A percentile compares a stretch with the other conserved stretches of the same genome.
These are phyloP conservation scores for Nerophis lumbriciformis DNA, from an alignment of 2,113 vertebrate genomes.

Conservation along the genomic window DNA sequence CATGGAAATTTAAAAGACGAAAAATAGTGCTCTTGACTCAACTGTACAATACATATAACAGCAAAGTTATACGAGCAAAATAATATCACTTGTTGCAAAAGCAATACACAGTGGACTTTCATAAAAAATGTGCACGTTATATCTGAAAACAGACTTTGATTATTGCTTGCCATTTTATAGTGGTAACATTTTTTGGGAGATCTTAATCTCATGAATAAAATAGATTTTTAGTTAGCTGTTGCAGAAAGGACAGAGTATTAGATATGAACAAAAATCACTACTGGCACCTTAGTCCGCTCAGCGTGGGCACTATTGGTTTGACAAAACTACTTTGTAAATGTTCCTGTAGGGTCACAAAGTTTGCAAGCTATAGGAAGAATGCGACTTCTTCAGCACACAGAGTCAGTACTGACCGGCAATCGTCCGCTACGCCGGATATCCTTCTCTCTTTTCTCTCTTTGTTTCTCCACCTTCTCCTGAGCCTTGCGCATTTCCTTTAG, in stretches of 20 bases:
- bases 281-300: slow-evolving; percentile 17
- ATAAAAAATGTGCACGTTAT: slow-evolving; percentile 42
- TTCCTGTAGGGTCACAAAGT: background rate
- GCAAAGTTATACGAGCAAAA: slow-evolving; percentile 48
- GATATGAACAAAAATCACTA: slow-evolving; percentile 20
- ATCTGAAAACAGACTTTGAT: slow-evolving; percentile 36
- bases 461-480: slow-evolving; percentile 87
- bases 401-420: slow-evolving; percentile 74
- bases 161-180: slow-evolving; percentile 46
- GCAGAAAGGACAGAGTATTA: background rate
- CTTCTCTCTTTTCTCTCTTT: slow-evolving; percentile 80
- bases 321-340: background rate
- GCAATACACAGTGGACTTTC: slow-evolving; percentile 49
- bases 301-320: slow-evolving; percentile 7
- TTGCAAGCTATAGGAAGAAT: too few relatives aligned
- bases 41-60: slow-evolving; percentile 70
- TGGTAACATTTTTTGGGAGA: slow-evolving; percentile 41
- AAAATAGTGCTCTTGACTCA: slow-evolving; percentile 72
- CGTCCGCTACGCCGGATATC: slow-evolving; percentile 75
- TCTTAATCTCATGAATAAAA: slow-evolving; percentile 5
- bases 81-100: slow-evolving; percentile 60
- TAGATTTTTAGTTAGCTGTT: background rate
- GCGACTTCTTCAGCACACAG: slow-evolving; percentile 70
- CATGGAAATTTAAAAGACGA: slow-evolving; percentile 63
- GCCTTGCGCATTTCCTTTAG: slow-evolving; percentile 85